Evolutionary conservation across 2,888 invertebrate genomes (phyloP).

Genomic region (Dicyrtoma fusca): DNA sequence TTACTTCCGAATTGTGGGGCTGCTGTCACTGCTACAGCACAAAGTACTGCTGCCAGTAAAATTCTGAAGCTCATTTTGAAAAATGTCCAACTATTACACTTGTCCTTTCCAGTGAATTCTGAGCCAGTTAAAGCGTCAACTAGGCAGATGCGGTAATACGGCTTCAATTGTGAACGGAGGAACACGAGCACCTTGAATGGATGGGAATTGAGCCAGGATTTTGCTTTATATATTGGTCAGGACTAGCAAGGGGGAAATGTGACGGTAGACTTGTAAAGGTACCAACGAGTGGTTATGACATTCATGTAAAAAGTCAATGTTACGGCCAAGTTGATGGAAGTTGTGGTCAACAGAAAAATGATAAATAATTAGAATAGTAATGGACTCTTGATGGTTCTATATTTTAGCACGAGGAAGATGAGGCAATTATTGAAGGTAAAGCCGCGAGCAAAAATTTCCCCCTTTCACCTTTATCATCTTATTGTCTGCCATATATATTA

Average conservation of each 20-base stretch:
- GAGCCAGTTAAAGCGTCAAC: too few relatives aligned
- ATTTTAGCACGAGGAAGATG: neutral
- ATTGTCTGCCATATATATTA: too few relatives aligned
- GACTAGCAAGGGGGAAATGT: too few relatives aligned
- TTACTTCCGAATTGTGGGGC: constrained; percentile 35
- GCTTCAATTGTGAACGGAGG: neutral
- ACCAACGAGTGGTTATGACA: neutral
- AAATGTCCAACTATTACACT: too few relatives aligned
- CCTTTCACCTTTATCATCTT: neutral
- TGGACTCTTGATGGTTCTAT: neutral
- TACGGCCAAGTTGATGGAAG: constrained; percentile 10
- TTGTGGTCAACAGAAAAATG: neutral
- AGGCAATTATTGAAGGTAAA: constrained; percentile 12
- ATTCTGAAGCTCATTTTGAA: neutral
- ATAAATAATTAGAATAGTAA: constrained; percentile 4
- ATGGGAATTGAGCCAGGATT: neutral
- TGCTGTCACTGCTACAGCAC: neutral
- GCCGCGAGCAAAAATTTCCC: neutral
- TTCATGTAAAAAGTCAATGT: constrained; percentile 8
- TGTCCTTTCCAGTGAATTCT: too few relatives aligned
- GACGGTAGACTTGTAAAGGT: neutral
- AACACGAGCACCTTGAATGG: neutral
- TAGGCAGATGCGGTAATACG: too few relatives aligned
- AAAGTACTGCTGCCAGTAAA: neutral
- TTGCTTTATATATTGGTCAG: neutral